These are phyloP conservation scores for Haemorhous mexicanus DNA, from an alignment of 2,113 vertebrate species.

Conservation along the genomic window DNA sequence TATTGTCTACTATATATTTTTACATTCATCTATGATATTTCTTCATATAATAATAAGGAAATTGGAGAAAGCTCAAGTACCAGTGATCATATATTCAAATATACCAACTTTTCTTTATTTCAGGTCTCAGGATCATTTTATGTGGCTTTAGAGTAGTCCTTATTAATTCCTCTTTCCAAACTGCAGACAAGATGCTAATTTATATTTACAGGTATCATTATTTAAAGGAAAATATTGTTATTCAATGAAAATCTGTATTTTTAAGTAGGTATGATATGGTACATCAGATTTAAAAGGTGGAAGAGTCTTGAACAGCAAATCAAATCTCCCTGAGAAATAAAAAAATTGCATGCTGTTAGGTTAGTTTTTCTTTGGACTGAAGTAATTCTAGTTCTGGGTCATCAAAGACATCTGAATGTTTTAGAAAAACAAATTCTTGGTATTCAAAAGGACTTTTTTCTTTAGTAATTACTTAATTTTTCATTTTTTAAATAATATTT, in stretches of 20 bases:
- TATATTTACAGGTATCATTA: background rate
- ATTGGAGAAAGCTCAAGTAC: background rate
- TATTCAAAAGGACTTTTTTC: background rate
- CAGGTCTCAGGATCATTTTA: background rate
- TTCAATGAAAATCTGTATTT: background rate
- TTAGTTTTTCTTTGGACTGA: background rate
- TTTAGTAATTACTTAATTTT: fast-evolving
- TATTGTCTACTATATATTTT: background rate
- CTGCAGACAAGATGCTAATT: background rate
- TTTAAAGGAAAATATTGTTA: background rate
- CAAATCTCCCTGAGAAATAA: background rate
- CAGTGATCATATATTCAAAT: background rate
- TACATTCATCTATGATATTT: background rate
- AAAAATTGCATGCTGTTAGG: background rate
- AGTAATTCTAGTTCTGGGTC: background rate
- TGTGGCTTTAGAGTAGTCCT: background rate
- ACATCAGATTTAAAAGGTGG: background rate
- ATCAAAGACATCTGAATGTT: background rate
- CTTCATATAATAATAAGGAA: background rate
- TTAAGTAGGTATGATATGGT: background rate
- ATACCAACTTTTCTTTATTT: background rate
- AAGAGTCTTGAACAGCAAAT: background rate
- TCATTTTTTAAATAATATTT: background rate
- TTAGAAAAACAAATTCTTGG: background rate
- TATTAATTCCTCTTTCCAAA: background rate